Evolutionary conservation across 2,797 vertebrate genomes (phyloP).

Genomic region (Poeciliopsis presidionis): DNA sequence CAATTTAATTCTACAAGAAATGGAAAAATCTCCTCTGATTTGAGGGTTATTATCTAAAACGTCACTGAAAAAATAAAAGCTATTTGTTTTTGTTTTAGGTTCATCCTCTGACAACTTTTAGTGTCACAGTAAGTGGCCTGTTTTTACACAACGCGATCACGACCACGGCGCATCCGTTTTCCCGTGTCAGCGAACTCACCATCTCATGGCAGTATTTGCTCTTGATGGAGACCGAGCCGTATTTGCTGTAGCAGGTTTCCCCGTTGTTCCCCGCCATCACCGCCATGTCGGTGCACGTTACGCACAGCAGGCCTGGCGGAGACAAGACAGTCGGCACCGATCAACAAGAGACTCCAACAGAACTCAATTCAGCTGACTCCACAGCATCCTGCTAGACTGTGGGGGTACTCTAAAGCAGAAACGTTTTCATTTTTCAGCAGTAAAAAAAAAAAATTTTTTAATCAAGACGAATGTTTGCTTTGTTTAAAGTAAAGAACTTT

Average conservation of each 20-base stretch:
- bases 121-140: not conserved
- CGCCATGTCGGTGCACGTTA: constrained; percentile 95
- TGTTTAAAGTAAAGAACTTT: not conserved
- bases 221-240: constrained; percentile 91
- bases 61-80: not conserved
- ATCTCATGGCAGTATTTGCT: constrained; percentile 93
- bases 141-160: too few relatives aligned
- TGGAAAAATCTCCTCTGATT: not conserved
- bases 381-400: not conserved
- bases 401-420: not conserved
- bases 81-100: not conserved
- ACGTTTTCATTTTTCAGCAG: not conserved
- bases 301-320: constrained; percentile 85
- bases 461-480: not conserved
- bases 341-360: not conserved
- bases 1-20: not conserved
- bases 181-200: constrained; percentile 76
- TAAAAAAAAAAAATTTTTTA: too few relatives aligned
- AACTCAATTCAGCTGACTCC: not conserved
- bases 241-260: constrained; percentile 94
- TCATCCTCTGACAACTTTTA: not conserved
- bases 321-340: not conserved
- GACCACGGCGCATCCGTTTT: constrained; percentile 1
- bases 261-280: constrained; percentile 91
- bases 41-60: not conserved